These are phyloP conservation scores for Prionchulus punctatus DNA, from an alignment of 2,888 invertebrate species.

Conservation along the genomic window DNA sequence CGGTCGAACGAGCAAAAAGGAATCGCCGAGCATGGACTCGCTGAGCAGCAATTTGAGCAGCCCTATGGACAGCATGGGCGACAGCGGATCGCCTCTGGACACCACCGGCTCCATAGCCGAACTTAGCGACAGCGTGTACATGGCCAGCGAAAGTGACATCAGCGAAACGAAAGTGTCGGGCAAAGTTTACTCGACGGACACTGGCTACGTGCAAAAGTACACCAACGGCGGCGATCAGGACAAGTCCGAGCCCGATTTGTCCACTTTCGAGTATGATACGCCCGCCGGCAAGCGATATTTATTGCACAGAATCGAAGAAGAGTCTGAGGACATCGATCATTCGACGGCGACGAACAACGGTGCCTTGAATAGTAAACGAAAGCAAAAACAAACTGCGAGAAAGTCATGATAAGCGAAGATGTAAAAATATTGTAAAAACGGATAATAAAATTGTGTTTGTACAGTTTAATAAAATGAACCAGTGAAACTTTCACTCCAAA, in stretches of 20 bases:
- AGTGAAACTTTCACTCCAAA: too few species aligned
- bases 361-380: too few species aligned
- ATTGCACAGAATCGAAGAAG: conserved; percentile 9
- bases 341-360: too few species aligned
- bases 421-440: too few species aligned
- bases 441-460: too few species aligned
- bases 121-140: conserved; percentile 10
- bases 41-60: conserved; percentile 7
- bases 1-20: not conserved
- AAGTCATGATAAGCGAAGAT: too few species aligned
- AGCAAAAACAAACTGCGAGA: too few species aligned
- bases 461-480: too few species aligned
- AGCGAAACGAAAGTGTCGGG: too few species aligned
- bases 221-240: not conserved
- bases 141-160: conserved; percentile 11
- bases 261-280: conserved; percentile 1
- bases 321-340: conserved; percentile 6
- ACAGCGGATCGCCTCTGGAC: conserved; percentile 10
- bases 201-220: not conserved
- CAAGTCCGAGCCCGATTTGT: not conserved
- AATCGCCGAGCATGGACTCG: not conserved
- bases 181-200: not conserved
- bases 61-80: conserved; percentile 7
- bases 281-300: conserved; percentile 1
- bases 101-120: conserved; percentile 10